Base-by-base conservation (phyloP, 2,888 invertebrate genomes). In the Chrysolina americana region DNA sequence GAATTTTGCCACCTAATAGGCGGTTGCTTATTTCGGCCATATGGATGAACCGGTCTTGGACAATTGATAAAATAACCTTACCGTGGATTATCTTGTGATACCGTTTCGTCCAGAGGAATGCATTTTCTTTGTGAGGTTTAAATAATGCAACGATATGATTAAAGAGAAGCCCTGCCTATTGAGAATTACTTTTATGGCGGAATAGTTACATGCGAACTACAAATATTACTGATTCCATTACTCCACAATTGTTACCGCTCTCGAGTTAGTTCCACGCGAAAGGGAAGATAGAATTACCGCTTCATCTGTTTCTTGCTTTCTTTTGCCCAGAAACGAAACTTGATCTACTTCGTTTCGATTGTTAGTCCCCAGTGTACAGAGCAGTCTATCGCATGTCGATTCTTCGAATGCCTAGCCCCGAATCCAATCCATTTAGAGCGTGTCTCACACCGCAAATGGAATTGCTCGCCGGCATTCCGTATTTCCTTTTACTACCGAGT, bases 371-470 rank as follows among this genome's bases (percentile, higher is more conserved):
- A 59, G 36, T 59, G 59, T 59, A 17, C 36, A 15, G n/a, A 59
- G 59, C 28, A 28, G 59, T 59, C 28, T 59, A 59, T 59, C 59
- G 59, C 59, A 65, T 65, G 44, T 44, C 65, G 65, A 65, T 41
- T 44, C 47, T 21, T 15, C 47, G 41, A 65, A 71, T 71, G 71
- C 71, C 71, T 75, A 68, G 68, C 64, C 71, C 41, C 23, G 75
- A 76, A 78, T 78, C 76, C 75, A 79, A 79, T 79, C 74, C 79
- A 79, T 76, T 79, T 78, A 78, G 73, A 71, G 66, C 71, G 74
- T 69, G 73, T 71, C 74, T 62, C 70, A 76, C 71, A 74, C 73
- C 74, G 72, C 77, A 77, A 77, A 79, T 76, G 75, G 71, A 79
- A 79, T 77, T 79, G 73, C 77, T 66, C 70, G 70, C 68, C 68